A percentile compares a stretch with the other conserved stretches of the same genome.
These are phyloP conservation scores for Drosophila dives DNA, from an alignment of 2,888 invertebrate genomes.

Conservation along the genomic window DNA sequence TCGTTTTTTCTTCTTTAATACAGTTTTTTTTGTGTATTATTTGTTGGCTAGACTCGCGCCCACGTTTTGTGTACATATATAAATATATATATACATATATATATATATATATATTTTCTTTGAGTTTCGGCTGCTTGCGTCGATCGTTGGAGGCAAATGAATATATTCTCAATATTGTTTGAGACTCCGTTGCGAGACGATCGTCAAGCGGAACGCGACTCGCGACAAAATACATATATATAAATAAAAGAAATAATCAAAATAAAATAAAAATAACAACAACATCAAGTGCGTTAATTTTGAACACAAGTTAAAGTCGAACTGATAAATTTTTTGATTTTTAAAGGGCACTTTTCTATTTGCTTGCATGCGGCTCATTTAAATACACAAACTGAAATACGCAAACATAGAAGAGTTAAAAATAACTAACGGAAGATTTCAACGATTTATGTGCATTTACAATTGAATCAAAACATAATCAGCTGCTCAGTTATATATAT, in stretches of 20 bases:
- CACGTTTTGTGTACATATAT: slow-evolving; percentile 39
- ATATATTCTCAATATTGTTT: slow-evolving; percentile 72
- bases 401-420: slow-evolving; percentile 20
- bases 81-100: slow-evolving; percentile 10
- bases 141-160: slow-evolving; percentile 38
- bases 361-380: slow-evolving; percentile 46
- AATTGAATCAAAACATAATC: slow-evolving; percentile 11
- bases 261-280: not conserved
- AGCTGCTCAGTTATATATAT: not conserved
- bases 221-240: slow-evolving; percentile 34
- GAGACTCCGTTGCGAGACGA: slow-evolving; percentile 73
- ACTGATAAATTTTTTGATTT: slow-evolving; percentile 8
- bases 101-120: slow-evolving; percentile 37
- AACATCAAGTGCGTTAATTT: slow-evolving; percentile 3
- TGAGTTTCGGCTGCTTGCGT: slow-evolving; percentile 48
- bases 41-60: slow-evolving; percentile 49
- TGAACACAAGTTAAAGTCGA: slow-evolving; percentile 10
- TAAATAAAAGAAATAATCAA: slow-evolving; percentile 5
- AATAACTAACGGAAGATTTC: slow-evolving; percentile 20
- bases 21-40: slow-evolving; percentile 26
- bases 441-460: slow-evolving; percentile 3
- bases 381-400: slow-evolving; percentile 28
- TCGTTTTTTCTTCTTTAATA: slow-evolving; percentile 3
- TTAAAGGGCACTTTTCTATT: slow-evolving; percentile 34
- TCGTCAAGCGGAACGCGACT: slow-evolving; percentile 54